Conservation (phyloP, 2,113 vertebrate species). For the Pungitius pungitius region DNA sequence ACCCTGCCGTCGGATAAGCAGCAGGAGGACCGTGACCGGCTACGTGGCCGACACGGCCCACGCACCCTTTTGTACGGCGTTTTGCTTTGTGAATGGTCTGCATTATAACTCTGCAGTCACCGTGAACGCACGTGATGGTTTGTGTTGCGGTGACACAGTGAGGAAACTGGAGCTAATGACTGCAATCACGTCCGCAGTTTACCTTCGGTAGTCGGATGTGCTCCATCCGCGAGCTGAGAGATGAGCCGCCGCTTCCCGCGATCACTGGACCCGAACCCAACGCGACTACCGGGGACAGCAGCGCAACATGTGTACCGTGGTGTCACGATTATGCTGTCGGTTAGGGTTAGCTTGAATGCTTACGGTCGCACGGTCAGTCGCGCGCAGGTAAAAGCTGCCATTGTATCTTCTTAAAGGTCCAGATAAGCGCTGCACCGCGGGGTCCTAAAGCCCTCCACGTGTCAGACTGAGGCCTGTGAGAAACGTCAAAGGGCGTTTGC, state of each 20-base stretch:
- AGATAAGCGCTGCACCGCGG: conserved; percentile 9
- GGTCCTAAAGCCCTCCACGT: conserved; percentile 73
- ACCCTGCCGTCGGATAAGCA: neutral
- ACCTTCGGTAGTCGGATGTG: conserved; percentile 83
- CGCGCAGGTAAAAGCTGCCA: conserved; percentile 57
- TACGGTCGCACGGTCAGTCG: conserved; percentile 10
- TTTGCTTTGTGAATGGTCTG: neutral
- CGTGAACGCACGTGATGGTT: neutral
- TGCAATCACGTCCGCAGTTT: conserved; percentile 42
- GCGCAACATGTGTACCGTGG: neutral
- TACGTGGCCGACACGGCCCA: conserved; percentile 40
- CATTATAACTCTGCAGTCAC: neutral
- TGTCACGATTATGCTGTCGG: neutral
- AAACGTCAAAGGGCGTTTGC: neutral
- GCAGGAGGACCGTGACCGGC: conserved; percentile 11
- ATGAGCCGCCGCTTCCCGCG: conserved; percentile 18
- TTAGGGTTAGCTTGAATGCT: neutral
- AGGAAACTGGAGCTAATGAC: conserved; percentile 37
- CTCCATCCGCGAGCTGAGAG: conserved; percentile 73
- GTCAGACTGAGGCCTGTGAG: neutral
- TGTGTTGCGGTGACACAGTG: conserved; percentile 2
- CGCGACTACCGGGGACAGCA: neutral
- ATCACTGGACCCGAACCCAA: neutral
- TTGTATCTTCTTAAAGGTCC: neutral
- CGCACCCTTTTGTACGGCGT: neutral